Conservation (phyloP, 2,113 vertebrate species). For the Cololabis saira region DNA sequence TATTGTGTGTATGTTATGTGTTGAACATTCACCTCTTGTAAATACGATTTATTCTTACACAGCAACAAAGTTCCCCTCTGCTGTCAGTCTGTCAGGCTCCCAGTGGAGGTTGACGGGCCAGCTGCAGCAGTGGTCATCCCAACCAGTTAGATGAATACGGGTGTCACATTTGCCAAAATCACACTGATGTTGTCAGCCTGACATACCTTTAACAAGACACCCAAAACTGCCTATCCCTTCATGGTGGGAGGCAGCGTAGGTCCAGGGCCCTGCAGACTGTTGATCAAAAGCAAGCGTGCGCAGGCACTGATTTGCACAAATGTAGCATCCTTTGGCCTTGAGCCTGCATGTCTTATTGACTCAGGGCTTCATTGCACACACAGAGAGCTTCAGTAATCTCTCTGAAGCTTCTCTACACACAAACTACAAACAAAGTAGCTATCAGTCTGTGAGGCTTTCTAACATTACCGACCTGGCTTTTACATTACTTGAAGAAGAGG, state of each 20-base stretch:
- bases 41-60: constrained; percentile 69
- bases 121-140: constrained; percentile 68
- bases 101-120: constrained; percentile 66
- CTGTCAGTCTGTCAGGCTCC: constrained; percentile 70
- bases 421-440: constrained; percentile 70
- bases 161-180: constrained; percentile 75
- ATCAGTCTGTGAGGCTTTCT: constrained; percentile 58
- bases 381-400: constrained; percentile 78
- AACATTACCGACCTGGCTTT: constrained; percentile 1
- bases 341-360: constrained; percentile 77
- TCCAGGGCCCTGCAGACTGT: constrained; percentile 48
- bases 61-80: constrained; percentile 62
- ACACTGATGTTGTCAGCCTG: constrained; percentile 67
- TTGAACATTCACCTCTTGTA: constrained; percentile 54
- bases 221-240: constrained; percentile 67
- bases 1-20: constrained; percentile 13
- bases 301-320: constrained; percentile 21
- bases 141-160: constrained; percentile 70
- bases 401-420: constrained; percentile 66
- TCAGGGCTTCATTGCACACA: constrained; percentile 77
- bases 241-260: constrained; percentile 30
- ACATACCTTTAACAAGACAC: constrained; percentile 69
- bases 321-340: constrained; percentile 66
- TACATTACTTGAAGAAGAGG: constrained; percentile 43
- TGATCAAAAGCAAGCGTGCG: constrained; percentile 54